Evolutionary conservation across 64 coral and sea anemone genomes (phyloP), one percentile per base, ranked within the genome.

Genomic region (Stichodactyla mertensii): DNA sequence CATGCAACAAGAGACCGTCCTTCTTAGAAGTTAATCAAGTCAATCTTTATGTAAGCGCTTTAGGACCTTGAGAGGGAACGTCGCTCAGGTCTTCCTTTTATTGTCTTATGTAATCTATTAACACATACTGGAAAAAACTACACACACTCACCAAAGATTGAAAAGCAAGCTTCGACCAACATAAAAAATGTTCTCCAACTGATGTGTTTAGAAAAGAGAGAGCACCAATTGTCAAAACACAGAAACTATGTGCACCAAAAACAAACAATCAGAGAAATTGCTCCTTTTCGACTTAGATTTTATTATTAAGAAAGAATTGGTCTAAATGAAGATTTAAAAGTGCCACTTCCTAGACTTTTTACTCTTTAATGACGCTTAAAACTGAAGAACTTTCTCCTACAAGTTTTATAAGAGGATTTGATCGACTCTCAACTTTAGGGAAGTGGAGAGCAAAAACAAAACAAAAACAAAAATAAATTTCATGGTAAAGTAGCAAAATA

Each of bases 271-370:
- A 74, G 23, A 26, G 69, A 74, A 74, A 74, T 74, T 74, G 69
- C 69, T 74, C 0, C 69, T 74, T 23, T 74, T 26, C 23, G 69
- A 10, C 69, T 36, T 74, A 74, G 53, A 81, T 54, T 79, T 81
- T 81, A 22, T 52, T 81, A 81, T 81, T 81, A 81, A 52, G 53
- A 53, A 81, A 16, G 53, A 81, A 52, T 81, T 55, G 19, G 53
- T 53, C 78, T 81, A 81, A 81, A 81, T 81, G 78, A 81, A 81
- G 78, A 81, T 81, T 55, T 81, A 81, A 81, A 81, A 81, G 78
- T 74, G 78, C 78, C 78, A 81, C 53, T 81, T 81, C 78, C 78
- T 81, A 16, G 78, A 81, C 78, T 81, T 81, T 81, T 81, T 20
- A 5, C 78, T 53, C 78, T 81, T 53, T 81, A 81, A 81, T 81